Evolutionary conservation across 2,797 vertebrate genomes (phyloP).

Genomic region (Choloepus didactylus): DNA sequence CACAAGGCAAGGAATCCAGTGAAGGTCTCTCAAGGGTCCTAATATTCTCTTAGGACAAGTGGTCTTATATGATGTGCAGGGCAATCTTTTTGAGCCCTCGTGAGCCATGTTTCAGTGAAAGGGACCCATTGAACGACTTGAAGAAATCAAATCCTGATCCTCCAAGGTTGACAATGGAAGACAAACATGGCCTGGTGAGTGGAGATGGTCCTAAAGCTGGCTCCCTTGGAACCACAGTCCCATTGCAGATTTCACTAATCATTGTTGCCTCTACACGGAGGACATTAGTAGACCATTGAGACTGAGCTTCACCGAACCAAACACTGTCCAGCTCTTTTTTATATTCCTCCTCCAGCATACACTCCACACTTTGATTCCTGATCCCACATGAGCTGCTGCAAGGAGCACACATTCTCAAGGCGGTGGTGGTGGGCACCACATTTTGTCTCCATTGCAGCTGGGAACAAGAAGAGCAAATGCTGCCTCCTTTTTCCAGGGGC

Average conservation of each 20-base stretch:
- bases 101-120: background rate
- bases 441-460: background rate
- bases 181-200: background rate
- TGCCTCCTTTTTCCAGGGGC: background rate
- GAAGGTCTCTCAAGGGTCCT: background rate
- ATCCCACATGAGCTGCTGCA: background rate
- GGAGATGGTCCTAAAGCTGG: background rate
- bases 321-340: background rate
- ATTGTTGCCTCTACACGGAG: background rate
- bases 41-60: background rate
- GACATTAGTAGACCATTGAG: background rate
- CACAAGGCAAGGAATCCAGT: background rate
- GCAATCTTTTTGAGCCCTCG: background rate
- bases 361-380: background rate
- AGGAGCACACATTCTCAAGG: background rate
- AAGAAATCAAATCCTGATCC: background rate
- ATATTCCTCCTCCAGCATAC: background rate
- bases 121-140: background rate
- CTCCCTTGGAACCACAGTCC: background rate
- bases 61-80: background rate
- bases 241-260: background rate
- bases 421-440: no score
- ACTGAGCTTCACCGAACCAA: background rate
- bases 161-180: background rate
- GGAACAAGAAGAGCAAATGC: background rate